Percentiles rank a stretch among this genome's conserved stretches.
phyloP scores from a whole-genome alignment of 2,113 vertebrate genomes.

The Melanostigma gelatinosum region DNA sequence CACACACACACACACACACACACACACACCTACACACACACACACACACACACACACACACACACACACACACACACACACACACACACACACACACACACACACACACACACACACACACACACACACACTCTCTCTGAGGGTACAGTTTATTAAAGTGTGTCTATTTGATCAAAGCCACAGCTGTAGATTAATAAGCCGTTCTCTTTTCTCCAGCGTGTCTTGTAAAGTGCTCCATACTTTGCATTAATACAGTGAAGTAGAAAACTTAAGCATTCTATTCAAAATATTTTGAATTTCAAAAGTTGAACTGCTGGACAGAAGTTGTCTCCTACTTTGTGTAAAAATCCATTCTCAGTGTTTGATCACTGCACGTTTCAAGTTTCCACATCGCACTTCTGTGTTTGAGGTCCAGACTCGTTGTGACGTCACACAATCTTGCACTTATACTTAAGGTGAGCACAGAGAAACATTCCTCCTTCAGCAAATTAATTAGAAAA shows the following conservation, averaged over 20 bases:
- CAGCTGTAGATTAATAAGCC: constrained; percentile 13
- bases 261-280: neutral
- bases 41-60: too few species aligned
- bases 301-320: neutral
- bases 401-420: neutral
- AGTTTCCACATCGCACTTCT: neutral
- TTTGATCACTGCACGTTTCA: neutral
- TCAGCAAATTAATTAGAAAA: neutral
- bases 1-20: constrained; percentile 29
- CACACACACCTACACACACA: neutral
- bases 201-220: constrained; percentile 10
- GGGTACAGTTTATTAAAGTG: constrained; percentile 28
- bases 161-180: constrained; percentile 23
- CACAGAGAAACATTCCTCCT: too few species aligned
- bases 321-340: neutral
- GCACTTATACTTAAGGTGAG: neutral
- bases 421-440: neutral
- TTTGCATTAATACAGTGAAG: constrained; percentile 11
- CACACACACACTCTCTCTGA: neutral
- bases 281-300: neutral
- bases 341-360: neutral
- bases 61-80: constrained; percentile 29
- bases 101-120: neutral
- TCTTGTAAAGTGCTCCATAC: neutral
- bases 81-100: constrained; percentile 21